These are phyloP conservation scores for Enteromius paludinosus DNA, from an alignment of 2,797 vertebrate species.

Conservation along the genomic window DNA sequence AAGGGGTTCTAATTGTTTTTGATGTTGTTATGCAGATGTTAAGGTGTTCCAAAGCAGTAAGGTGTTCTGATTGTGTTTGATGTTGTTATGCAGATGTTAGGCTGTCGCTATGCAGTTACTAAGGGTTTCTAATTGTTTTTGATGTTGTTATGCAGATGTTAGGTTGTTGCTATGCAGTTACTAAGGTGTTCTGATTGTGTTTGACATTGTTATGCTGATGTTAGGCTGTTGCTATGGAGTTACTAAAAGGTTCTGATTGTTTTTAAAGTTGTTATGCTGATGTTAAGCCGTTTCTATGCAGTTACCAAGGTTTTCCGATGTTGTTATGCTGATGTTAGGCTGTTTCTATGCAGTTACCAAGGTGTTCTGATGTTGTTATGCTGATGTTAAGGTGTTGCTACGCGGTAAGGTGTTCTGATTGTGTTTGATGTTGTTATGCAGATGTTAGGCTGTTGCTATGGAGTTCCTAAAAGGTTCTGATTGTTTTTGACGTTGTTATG, in stretches of 20 bases:
- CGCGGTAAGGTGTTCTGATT: not conserved
- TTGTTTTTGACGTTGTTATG: too few species aligned
- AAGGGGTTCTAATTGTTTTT: too few species aligned
- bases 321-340: not conserved
- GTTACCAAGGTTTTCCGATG: not conserved
- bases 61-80: not conserved
- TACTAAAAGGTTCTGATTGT: not conserved
- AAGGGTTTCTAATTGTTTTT: not conserved
- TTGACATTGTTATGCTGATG: not conserved
- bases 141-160: not conserved
- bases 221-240: too few species aligned
- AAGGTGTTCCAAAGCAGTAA: too few species aligned
- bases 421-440: not conserved
- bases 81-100: not conserved
- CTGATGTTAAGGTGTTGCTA: not conserved
- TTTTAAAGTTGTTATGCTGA: too few species aligned
- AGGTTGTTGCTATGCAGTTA: not conserved
- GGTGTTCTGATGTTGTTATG: not conserved
- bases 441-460: not conserved
- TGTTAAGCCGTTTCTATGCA: not conserved
- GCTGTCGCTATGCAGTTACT: not conserved
- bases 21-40: too few species aligned
- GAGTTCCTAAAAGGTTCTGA: not conserved
- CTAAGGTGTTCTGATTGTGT: not conserved
- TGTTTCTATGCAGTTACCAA: not conserved